Base-by-base conservation (phyloP, 2,797 vertebrate genomes). In the Poecilia gillii region DNA sequence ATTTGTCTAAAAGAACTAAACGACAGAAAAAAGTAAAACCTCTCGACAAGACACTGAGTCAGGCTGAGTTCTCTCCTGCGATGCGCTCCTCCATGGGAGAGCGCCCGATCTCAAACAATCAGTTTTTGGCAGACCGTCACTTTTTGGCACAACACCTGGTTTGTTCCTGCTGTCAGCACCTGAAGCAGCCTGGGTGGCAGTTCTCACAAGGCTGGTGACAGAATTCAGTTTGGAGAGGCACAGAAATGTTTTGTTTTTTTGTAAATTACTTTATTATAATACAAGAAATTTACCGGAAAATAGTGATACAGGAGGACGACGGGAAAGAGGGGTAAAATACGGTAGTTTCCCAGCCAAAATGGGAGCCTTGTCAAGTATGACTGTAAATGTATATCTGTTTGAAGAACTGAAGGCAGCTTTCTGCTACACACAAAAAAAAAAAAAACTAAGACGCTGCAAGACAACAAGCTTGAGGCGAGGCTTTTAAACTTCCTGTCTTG, bases 401-500 rank as follows among this genome's bases (percentile, higher is more conserved):
- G 3, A 75, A 88, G 66, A 81, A 75, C 46, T 77, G 25, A 82
- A 90, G 59, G 71, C 73, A 62, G 23, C 39, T 83, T 86, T 83
- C 39, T 20, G 51, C 23, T 14, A 33, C 9, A n/a, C 51, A 81
- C 76, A 91, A 74, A 84, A 87, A 89, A 82, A 76, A 81, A 88
- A 90, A 74, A 84, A 87, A 89, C 84, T 74, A 82, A 88, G 83
- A 81, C 70, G 78, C 77, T 77, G 66, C 76, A 85, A 88, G 80
- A 86, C 76, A 90, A 83, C 79, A 87, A 84, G 84, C 79, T 88
- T 74, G 75, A 89, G 82, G 85, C 78, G 76, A 75, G 78, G 59
- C 62, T 75, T 83, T 90, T 72, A 77, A 78, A 83, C 78, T 88
- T 57, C 36, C 62, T 81, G 81, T 82, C 73, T 79, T 76, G 18